Percentiles rank a stretch among this genome's conserved stretches.
phyloP scores from a whole-genome alignment of 2,797 vertebrate genomes.

The Manis pentadactyla region DNA sequence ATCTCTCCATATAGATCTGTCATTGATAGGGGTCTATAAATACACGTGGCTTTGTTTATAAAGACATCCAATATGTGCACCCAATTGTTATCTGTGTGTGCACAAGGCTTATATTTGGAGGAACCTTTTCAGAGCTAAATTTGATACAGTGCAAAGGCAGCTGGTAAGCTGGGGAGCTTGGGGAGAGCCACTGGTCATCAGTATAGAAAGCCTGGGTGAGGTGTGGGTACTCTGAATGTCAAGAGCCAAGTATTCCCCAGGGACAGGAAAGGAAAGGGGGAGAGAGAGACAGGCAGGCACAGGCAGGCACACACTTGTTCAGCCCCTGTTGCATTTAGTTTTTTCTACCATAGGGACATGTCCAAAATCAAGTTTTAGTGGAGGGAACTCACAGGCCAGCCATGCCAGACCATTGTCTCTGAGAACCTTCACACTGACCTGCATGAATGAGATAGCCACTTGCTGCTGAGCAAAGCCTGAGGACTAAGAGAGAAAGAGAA shows the following conservation, averaged over 20 bases:
- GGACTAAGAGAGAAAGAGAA: constrained; percentile 68
- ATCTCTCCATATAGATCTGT: constrained; percentile 77
- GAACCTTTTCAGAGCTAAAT: constrained; percentile 54
- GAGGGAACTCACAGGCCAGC: constrained; percentile 30
- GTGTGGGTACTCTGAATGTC: constrained; percentile 25
- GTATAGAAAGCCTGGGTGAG: constrained; percentile 46
- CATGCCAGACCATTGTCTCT: constrained; percentile 67
- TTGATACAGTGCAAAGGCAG: constrained; percentile 63
- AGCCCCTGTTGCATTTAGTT: constrained; percentile 55
- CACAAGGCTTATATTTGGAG: constrained; percentile 66
- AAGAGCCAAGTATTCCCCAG: not conserved
- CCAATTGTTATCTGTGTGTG: constrained; percentile 50
- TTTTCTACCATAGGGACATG: constrained; percentile 48
- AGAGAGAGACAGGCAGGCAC: not conserved
- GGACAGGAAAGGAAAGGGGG: not conserved
- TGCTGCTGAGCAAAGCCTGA: constrained; percentile 69
- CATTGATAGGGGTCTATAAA: constrained; percentile 72
- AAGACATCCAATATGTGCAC: constrained; percentile 46
- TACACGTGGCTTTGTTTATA: constrained; percentile 63
- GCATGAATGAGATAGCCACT: constrained; percentile 37
- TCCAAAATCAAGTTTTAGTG: constrained; percentile 33
- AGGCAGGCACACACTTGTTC: not conserved
- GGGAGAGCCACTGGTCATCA: constrained; percentile 61
- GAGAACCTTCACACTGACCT: constrained; percentile 39
- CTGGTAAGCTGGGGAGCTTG: constrained; percentile 9